phyloP scores from a whole-genome alignment of 2,797 vertebrate genomes.

The Gallinago nigripennis region DNA sequence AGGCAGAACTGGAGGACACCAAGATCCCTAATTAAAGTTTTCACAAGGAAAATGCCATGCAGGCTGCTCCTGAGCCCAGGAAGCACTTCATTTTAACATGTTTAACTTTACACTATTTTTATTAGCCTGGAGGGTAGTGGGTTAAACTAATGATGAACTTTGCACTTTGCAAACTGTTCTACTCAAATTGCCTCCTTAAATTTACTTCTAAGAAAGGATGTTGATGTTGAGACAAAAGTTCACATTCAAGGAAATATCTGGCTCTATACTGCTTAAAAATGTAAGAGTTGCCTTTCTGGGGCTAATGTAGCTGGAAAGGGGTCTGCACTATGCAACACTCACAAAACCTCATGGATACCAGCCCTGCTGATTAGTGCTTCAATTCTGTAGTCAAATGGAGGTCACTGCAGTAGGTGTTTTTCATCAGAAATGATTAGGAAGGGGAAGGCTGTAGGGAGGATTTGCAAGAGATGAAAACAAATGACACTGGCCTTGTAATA shows the following conservation, averaged over 20 bases:
- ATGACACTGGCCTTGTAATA: conserved; percentile 61
- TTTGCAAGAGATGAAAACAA: conserved; percentile 66
- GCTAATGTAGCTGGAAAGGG: background rate
- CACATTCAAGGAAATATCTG: background rate
- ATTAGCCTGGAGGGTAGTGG: background rate
- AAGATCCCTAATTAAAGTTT: background rate
- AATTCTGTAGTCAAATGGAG: conserved; percentile 39
- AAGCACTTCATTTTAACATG: background rate
- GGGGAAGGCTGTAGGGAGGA: conserved; percentile 34
- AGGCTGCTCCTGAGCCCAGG: background rate
- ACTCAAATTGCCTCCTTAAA: background rate
- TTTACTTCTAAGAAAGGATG: background rate
- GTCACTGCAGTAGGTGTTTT: conserved; percentile 57
- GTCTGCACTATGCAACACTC: background rate
- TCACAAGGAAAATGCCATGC: background rate
- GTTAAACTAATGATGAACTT: background rate
- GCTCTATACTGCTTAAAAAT: background rate
- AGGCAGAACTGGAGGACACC: background rate
- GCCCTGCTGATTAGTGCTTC: conserved; percentile 24
- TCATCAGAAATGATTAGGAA: conserved; percentile 31
- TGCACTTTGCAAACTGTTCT: background rate
- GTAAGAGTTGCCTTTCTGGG: background rate
- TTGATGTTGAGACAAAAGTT: background rate
- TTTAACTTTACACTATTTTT: background rate
- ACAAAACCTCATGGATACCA: background rate